Evolutionary conservation across 2,888 invertebrate genomes (phyloP).

Genomic region (Xestia rhomboidea): DNA sequence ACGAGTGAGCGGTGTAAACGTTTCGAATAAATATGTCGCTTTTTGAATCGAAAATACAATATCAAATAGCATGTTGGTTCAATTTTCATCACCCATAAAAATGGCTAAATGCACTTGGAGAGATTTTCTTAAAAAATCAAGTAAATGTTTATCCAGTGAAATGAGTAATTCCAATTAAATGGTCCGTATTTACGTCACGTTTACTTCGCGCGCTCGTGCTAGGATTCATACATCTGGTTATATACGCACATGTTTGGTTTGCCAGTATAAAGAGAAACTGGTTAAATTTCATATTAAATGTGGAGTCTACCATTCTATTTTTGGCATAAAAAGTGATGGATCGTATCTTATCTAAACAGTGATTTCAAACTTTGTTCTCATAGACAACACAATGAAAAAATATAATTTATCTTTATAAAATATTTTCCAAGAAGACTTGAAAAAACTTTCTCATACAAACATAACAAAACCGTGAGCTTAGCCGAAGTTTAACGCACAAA

Average conservation of each 20-base stretch:
- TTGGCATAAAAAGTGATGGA: not conserved
- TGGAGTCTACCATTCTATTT: not conserved
- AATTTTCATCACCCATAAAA: too few species aligned
- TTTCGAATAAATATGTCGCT: too few species aligned
- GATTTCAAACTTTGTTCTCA: not conserved
- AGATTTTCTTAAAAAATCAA: too few species aligned
- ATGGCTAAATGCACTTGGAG: too few species aligned
- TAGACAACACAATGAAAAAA: not conserved
- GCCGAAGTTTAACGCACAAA: constrained; percentile 54
- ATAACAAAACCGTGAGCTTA: constrained; percentile 39
- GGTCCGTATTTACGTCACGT: not conserved
- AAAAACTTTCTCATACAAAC: not conserved
- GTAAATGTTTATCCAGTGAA: too few species aligned
- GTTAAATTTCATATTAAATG: not conserved
- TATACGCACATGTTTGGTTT: not conserved
- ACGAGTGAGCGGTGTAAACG: too few species aligned
- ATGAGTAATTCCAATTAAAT: too few species aligned
- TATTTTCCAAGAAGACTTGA: not conserved
- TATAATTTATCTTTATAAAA: not conserved
- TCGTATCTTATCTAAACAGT: constrained; percentile 10
- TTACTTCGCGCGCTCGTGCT: not conserved
- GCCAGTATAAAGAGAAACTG: not conserved
- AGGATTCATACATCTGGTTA: not conserved
- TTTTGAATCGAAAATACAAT: too few species aligned
- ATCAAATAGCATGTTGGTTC: too few species aligned